Evolutionary conservation across 2,113 vertebrate genomes (phyloP).

Genomic region (Corythornis cristatus): DNA sequence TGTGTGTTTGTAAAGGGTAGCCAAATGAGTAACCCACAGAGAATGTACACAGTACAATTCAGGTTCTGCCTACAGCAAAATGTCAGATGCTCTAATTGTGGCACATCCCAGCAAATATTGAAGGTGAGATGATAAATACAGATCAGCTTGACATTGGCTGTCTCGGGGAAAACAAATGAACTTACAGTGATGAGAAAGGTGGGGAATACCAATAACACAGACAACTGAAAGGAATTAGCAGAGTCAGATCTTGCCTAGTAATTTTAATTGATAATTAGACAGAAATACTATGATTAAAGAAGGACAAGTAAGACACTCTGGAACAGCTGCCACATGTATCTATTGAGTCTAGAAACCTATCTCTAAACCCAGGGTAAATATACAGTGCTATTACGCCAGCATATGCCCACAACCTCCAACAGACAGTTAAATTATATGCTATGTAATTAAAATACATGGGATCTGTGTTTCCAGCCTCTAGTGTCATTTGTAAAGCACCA

Average conservation of each 20-base stretch:
- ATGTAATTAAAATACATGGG: not conserved
- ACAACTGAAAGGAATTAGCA: not conserved
- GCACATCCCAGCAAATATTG: conserved; percentile 50
- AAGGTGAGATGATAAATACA: conserved; percentile 55
- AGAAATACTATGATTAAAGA: not conserved
- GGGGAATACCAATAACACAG: conserved; percentile 2
- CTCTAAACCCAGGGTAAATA: not conserved
- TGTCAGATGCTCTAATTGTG: conserved; percentile 56
- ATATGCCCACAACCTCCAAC: not conserved
- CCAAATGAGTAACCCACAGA: not conserved
- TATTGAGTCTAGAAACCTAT: not conserved
- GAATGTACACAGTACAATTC: not conserved
- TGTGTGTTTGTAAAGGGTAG: not conserved
- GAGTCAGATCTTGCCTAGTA: not conserved
- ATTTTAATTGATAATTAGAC: not conserved
- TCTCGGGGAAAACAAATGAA: conserved; percentile 46
- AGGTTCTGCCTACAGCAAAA: conserved; percentile 47
- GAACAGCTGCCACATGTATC: not conserved
- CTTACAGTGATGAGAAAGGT: not conserved
- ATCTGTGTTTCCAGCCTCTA: not conserved
- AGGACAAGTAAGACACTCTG: not conserved
- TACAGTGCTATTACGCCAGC: not conserved
- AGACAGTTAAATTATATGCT: not conserved
- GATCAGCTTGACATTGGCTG: conserved; percentile 36
- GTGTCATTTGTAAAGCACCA: not conserved